These are phyloP conservation scores for Tenthredo notha DNA, from an alignment of 2,888 invertebrate species.

Conservation along the genomic window DNA sequence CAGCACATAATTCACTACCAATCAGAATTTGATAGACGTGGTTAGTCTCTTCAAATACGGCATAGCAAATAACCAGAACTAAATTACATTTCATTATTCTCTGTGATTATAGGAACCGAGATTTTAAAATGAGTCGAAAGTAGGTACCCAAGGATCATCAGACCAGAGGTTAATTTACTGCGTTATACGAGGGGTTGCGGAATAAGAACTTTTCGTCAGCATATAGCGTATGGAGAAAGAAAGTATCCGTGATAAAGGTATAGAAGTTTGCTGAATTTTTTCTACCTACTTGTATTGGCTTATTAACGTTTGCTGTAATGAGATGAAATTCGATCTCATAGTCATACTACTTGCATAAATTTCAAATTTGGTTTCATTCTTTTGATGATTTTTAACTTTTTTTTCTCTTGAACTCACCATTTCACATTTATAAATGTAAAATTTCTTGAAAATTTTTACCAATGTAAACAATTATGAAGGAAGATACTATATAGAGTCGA, in stretches of 20 bases:
- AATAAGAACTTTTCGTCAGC: not conserved
- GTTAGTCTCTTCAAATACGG: not conserved
- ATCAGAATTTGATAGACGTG: not conserved
- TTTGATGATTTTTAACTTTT: not conserved
- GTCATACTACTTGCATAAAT: not conserved
- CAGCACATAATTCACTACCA: not conserved
- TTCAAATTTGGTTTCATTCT: not conserved
- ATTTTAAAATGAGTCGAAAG: not conserved
- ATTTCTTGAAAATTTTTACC: not conserved
- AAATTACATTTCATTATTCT: constrained; percentile 14
- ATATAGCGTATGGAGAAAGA: not conserved
- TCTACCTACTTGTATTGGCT: not conserved
- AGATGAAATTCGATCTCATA: not conserved
- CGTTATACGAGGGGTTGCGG: not conserved
- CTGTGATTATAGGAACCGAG: not conserved
- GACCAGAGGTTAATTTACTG: constrained; percentile 13
- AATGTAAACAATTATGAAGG: constrained; percentile 25
- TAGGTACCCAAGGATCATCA: not conserved
- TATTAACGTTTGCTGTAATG: not conserved
- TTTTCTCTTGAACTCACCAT: not conserved
- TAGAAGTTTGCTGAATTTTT: not conserved
- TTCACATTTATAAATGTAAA: not conserved
- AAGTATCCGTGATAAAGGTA: not conserved
- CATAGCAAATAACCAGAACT: not conserved
- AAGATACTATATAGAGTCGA: not conserved